These are phyloP conservation scores for Alosa sapidissima DNA, from an alignment of 2,797 vertebrate species.

Conservation along the genomic window DNA sequence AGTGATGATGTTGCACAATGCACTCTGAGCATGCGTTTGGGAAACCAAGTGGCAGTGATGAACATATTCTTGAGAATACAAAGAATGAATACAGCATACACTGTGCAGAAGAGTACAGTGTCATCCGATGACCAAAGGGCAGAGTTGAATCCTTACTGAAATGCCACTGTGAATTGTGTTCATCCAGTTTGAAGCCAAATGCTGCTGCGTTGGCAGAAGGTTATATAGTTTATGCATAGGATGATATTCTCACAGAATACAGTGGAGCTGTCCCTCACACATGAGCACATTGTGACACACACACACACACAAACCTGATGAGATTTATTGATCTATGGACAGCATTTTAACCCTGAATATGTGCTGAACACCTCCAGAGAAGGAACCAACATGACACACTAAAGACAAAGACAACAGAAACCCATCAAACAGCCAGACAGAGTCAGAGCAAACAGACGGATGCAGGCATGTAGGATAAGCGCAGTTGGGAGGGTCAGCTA, in stretches of 20 bases:
- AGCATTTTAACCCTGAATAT: neutral
- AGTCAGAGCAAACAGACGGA: neutral
- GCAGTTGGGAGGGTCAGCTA: constrained; percentile 6
- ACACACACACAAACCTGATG: neutral
- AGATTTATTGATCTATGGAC: neutral
- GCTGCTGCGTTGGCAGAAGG: neutral
- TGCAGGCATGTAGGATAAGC: neutral
- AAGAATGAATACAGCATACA: neutral
- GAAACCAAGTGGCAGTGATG: neutral
- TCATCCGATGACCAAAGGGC: neutral
- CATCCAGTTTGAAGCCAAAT: neutral
- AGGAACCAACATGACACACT: neutral
- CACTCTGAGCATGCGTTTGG: neutral
- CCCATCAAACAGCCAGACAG: constrained; percentile 18
- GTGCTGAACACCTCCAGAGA: neutral
- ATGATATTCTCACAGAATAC: neutral
- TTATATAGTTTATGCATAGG: neutral
- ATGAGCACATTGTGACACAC: neutral
- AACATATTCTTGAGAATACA: neutral
- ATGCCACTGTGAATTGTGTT: neutral
- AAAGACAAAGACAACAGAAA: neutral
- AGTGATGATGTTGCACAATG: constrained; percentile 6
- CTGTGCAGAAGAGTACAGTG: neutral
- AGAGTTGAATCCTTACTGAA: neutral
- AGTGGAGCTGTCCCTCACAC: neutral